Evolutionary conservation across 1,140 invertebrate genomes (phyloP).

Genomic region (Arion vulgaris): DNA sequence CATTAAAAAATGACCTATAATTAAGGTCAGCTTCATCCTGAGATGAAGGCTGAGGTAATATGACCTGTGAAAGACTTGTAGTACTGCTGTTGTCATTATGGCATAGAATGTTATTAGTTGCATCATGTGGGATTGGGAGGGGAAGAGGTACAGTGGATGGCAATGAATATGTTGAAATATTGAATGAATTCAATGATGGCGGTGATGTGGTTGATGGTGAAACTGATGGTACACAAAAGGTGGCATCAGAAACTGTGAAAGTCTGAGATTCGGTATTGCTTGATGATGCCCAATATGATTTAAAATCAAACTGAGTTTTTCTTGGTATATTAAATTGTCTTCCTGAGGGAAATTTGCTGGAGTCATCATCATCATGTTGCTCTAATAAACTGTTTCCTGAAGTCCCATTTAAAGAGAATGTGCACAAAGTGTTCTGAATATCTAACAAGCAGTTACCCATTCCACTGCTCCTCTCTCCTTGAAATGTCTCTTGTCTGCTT

Average conservation of each 20-base stretch:
- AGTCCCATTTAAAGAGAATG: neutral
- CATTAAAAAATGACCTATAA: neutral
- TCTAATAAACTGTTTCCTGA: neutral
- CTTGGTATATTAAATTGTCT: neutral
- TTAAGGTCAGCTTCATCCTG: neutral
- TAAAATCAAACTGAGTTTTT: neutral
- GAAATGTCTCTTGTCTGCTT: neutral
- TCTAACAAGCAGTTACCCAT: neutral
- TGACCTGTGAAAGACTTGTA: slow-evolving; percentile 27
- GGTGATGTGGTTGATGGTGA: slow-evolving; percentile 30
- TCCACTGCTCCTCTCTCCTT: neutral
- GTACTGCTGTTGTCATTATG: slow-evolving; percentile 28
- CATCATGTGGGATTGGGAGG: neutral
- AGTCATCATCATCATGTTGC: neutral
- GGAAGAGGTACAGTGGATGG: neutral
- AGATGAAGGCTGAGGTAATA: neutral
- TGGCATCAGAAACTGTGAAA: neutral
- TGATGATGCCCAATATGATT: neutral
- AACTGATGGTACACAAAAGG: neutral
- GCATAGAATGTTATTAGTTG: slow-evolving; percentile 1
- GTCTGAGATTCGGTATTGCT: neutral
- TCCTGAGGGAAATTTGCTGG: neutral
- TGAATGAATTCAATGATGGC: slow-evolving; percentile 16
- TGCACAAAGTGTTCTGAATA: neutral
- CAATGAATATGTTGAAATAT: neutral